Evolutionary conservation across 2,888 invertebrate species (phyloP), one percentile per base, ranked within the genome.

Genomic region (Linnaemya tessellans): DNA sequence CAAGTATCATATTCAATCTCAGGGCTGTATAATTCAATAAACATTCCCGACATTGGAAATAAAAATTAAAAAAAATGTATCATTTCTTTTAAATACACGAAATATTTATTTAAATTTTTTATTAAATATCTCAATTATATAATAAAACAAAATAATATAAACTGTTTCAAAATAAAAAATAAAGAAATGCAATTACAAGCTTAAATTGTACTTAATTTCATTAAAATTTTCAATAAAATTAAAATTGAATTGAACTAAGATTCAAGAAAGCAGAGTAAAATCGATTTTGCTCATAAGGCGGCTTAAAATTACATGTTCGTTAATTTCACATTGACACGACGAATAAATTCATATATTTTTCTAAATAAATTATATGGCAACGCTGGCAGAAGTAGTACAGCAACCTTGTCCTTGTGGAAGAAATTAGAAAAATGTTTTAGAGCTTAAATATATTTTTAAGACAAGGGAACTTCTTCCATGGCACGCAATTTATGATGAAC

Each of bases 401-500:
- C n/a, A 15, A 35, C 15, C n/a, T 20, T 15, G 35, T 13, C 43
- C 46, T n/a, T 20, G 22, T 9, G 51, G n/a, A 30, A 22, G 11
- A 56, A 20, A 60, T 3, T 18, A n/a, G 9, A 3, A 56, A 60
- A 60, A 41, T 60, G 58, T 18, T 58, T 58, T n/a, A 22, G 60
- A 60, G 20, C 22, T 68, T 62, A 51, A 68, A 43, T 13, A 20
- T 22, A n/a, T 1, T 46, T 70, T 89, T 91, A 91, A 73, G 91
- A 89, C 70, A 92, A 89, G 77, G 92, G 91, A 38, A 92, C 90
- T 43, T 92, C 92, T 87, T 92, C 92, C 88, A 91, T 82, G 38
- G 89, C 89, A 41, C 91, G 91, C 56, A 90, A 80, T 81, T 91
- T 91, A 54, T 90, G 88, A 43, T 89, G 88, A 30, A 88, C 84